Evolutionary conservation across 2,888 invertebrate genomes (phyloP), one percentile per base, ranked within the genome.

Genomic region (Eupithecia pulchellata): DNA sequence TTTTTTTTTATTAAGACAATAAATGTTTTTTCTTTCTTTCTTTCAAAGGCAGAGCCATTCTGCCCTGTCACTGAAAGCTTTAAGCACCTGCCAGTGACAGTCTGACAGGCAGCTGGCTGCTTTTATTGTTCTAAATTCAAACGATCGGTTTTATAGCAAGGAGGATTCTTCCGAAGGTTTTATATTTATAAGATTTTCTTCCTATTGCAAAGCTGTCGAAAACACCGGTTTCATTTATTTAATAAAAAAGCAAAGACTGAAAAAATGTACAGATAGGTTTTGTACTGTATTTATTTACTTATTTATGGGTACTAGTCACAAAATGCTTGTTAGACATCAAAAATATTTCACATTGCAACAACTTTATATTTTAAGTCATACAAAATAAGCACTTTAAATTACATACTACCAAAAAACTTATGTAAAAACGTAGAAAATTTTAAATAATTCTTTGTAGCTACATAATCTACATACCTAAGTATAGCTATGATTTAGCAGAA

Each of bases 81-180:
- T 27, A 62, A 52, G 42, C 52, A 52, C 32, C 66, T 69, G 72
- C 29, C 61, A n/a, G 34, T 20, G 72, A 69, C 72, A 67, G 64
- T 20, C 29, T 64, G 72, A 69, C 67, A 67, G 61, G 39, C 39
- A 65, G 34, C 47, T 68, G 27, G 62, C 32, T 55, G 32, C 65
- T 68, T 68, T 66, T 66, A 64, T 66, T 30, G 64, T 55, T 66
- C 67, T 68, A 42, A 65, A 65, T 68, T 72, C 63, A 62, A 67
- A 52, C 34, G 61, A 64, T 39, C 63, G 57, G 57, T 57, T 57
- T 57, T 57, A 57, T 57, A 57, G 25, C 25, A 52, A 57, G 29
- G 17, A 61, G 61, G 13, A 32, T 36, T 61, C 20, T 61, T 61
- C 1, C 47, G 9, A 25, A 52, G 11, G 13, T 25, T 52, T 25